Evolutionary conservation across 2,888 invertebrate genomes (phyloP), one percentile per base, ranked within the genome.

Genomic region (Amphimallon solstitiale): DNA sequence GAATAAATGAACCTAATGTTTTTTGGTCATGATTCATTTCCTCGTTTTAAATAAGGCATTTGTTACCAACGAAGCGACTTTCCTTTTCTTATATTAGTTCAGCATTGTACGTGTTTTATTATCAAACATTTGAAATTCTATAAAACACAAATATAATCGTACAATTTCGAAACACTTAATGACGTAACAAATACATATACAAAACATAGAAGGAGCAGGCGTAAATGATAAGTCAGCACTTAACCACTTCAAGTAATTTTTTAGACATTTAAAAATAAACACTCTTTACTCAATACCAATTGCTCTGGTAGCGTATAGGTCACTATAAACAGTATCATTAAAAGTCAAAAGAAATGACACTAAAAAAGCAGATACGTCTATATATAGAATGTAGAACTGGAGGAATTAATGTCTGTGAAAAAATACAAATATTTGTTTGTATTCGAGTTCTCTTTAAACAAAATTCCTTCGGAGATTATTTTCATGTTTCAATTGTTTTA

Each of bases 181-280:
- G 51, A 51, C 51, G 51, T 35, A 51, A 35, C 34, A 35, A 51
- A 51, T 35, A 46, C 46, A 51, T 34, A 51, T 17, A 35, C 51
- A 51, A 15, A 51, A 51, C 1, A 35, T 51, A 51, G 17, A 35
- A 35, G 35, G 35, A 35, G 51, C 51, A 15, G 35, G 35, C 51
- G 23, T 35, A 23, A 35, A 56, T 56, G 56, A 56, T 56, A 56
- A 56, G 21, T 56, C 56, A 19, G 56, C 56, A 56, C 56, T 56
- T 56, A 56, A 56, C 37, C 56, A 56, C 56, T 56, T 56, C 56
- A 56, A 56, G 40, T 40, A 40, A 56, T 56, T 56, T 56, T 56
- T 56, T 56, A 56, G 43, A 56, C 56, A 56, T 56, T 56, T 56
- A 56, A 56, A 56, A 56, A 56, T 56, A 56, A 56, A 56, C 56